A percentile compares a stretch with the other conserved stretches of the same genome.
These are phyloP conservation scores for Pyxicephalus adspersus DNA, from an alignment of 2,113 vertebrate genomes.

Conservation along the genomic window DNA sequence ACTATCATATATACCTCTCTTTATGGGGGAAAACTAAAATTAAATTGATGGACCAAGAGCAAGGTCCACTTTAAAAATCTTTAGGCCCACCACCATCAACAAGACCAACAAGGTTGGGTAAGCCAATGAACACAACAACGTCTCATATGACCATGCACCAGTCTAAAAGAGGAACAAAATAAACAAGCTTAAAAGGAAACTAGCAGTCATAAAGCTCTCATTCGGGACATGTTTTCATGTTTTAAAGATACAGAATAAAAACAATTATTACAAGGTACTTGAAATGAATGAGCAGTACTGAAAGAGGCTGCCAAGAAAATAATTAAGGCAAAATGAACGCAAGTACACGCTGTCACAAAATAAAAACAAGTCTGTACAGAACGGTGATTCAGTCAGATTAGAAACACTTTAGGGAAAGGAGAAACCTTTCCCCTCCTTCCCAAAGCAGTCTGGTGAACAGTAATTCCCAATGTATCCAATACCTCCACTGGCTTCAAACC, in stretches of 20 bases:
- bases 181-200: neutral
- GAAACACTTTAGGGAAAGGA: neutral
- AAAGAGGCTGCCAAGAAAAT: constrained; percentile 22
- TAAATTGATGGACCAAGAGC: too few species aligned
- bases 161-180: neutral
- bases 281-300: constrained; percentile 14
- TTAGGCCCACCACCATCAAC: too few species aligned
- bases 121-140: neutral
- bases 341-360: constrained; percentile 23
- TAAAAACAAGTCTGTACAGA: constrained; percentile 21
- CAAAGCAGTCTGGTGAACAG: too few species aligned
- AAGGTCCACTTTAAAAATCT: too few species aligned
- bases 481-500: too few species aligned
- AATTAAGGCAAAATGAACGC: constrained; percentile 40
- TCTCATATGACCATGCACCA: neutral
- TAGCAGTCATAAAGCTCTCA: neutral
- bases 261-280: constrained; percentile 39
- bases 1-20: too few species aligned
- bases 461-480: too few species aligned
- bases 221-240: neutral
- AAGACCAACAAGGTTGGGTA: neutral
- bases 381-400: neutral
- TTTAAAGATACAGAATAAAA: constrained; percentile 35
- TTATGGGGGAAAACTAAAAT: too few species aligned
- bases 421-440: too few species aligned